Percentiles rank a stretch among this genome's conserved stretches.
phyloP scores from a whole-genome alignment of 2,113 vertebrate genomes.

The Ammospiza caudacuta region DNA sequence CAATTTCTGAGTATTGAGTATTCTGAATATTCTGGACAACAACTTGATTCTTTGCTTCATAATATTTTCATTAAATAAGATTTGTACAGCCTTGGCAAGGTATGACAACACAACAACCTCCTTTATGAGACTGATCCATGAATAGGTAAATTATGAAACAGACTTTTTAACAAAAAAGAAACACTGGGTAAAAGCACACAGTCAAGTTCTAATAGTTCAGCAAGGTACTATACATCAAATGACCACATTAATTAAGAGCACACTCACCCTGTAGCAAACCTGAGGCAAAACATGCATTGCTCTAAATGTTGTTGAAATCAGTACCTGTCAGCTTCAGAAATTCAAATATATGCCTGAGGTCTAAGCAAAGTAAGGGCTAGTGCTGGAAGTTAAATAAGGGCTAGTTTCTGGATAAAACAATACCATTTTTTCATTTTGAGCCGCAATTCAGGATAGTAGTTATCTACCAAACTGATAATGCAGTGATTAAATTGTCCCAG shows the following conservation, averaged over 20 bases:
- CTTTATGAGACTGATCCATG: not conserved
- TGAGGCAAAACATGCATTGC: not conserved
- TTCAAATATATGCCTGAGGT: not conserved
- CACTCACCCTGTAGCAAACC: not conserved
- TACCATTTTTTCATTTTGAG: not conserved
- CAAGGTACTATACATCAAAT: slow-evolving; percentile 5
- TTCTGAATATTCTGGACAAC: not conserved
- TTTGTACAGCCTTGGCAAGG: not conserved
- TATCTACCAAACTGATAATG: not conserved
- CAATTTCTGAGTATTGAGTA: not conserved
- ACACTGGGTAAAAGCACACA: not conserved
- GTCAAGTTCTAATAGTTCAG: not conserved
- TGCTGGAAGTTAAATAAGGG: not conserved
- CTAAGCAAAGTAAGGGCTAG: not conserved
- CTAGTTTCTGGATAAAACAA: not conserved
- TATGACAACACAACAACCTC: not conserved
- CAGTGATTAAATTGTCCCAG: not conserved
- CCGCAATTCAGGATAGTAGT: not conserved
- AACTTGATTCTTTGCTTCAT: not conserved
- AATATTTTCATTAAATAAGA: not conserved
- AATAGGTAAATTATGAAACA: slow-evolving; percentile 15
- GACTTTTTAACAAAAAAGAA: not conserved
- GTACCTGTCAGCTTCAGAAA: slow-evolving; percentile 16
- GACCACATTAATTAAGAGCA: not conserved
- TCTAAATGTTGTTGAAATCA: not conserved